phyloP scores from a whole-genome alignment of 30 jellyfish, hydroid and myxozoan genomes.

The Hydractinia echinata region DNA sequence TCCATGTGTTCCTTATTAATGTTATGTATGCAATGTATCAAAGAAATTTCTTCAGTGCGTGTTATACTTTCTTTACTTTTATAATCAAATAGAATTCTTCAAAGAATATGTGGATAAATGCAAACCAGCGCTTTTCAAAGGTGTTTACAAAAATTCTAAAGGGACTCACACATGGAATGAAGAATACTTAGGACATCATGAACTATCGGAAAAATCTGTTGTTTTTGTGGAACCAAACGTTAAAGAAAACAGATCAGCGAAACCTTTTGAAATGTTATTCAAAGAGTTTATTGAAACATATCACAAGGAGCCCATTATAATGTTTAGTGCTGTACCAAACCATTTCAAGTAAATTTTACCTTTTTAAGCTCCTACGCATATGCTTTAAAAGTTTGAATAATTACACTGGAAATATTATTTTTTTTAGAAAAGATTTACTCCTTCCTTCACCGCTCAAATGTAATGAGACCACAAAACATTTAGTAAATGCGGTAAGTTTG shows the following conservation, averaged over 20 bases:
- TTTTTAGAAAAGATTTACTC: slow-evolving; percentile 11
- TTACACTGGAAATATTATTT: not conserved
- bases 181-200: not conserved
- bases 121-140: slow-evolving; percentile 12
- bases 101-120: slow-evolving; percentile 14
- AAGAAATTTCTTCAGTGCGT: no score
- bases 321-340: slow-evolving; percentile 2
- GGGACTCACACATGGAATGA: slow-evolving; percentile 4
- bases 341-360: slow-evolving; percentile 8
- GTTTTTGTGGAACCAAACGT: slow-evolving; percentile 19
- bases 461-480: slow-evolving; percentile 11
- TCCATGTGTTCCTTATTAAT: no score
- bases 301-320: not conserved
- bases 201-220: not conserved
- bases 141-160: slow-evolving; percentile 13
- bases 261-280: not conserved
- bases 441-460: slow-evolving; percentile 20
- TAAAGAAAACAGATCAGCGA: slow-evolving; percentile 16
- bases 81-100: slow-evolving; percentile 1
- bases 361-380: not conserved
- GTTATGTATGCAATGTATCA: no score
- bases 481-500: slow-evolving; percentile 8
- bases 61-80: not conserved
- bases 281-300: not conserved
- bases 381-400: not conserved